Conservation (phyloP, 2,888 invertebrate genomes). For the Alloplasta piceator region DNA sequence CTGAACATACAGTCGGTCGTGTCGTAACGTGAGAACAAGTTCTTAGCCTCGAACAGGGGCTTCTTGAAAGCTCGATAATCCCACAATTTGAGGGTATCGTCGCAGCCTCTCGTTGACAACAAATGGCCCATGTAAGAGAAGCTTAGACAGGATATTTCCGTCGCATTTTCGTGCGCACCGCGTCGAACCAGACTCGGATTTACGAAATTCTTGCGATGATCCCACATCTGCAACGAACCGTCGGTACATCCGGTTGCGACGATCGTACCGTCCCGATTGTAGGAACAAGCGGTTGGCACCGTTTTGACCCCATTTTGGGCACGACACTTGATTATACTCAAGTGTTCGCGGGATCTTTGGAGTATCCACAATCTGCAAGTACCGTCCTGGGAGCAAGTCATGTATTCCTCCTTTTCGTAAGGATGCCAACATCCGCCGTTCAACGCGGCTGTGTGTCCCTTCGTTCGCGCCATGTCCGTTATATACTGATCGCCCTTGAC, state of each 20-base stretch:
- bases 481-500: slow-evolving; percentile 98
- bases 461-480: slow-evolving; percentile 95
- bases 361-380: slow-evolving; percentile 97
- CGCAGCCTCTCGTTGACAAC: slow-evolving; percentile 93
- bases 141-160: slow-evolving; percentile 92
- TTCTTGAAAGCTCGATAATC: slow-evolving; percentile 93
- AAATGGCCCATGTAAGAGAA: slow-evolving; percentile 94
- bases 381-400: slow-evolving; percentile 97
- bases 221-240: slow-evolving; percentile 99
- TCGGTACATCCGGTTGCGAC: slow-evolving; percentile 97
- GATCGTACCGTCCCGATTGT: slow-evolving; percentile 93
- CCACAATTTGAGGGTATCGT: slow-evolving; percentile 98
- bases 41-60: slow-evolving; percentile 88
- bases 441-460: slow-evolving; percentile 96
- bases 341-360: slow-evolving; percentile 91
- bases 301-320: slow-evolving; percentile 94
- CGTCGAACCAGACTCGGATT: slow-evolving; percentile 92
- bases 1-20: slow-evolving; percentile 92
- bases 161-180: slow-evolving; percentile 91
- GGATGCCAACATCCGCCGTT: slow-evolving; percentile 97
- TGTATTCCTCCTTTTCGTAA: slow-evolving; percentile 93
- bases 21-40: slow-evolving; percentile 93
- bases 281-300: slow-evolving; percentile 92
- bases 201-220: slow-evolving; percentile 95
- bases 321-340: slow-evolving; percentile 93